These are phyloP conservation scores for Oostethus manadensis DNA, from an alignment of 2,113 vertebrate genomes.

Conservation along the genomic window DNA sequence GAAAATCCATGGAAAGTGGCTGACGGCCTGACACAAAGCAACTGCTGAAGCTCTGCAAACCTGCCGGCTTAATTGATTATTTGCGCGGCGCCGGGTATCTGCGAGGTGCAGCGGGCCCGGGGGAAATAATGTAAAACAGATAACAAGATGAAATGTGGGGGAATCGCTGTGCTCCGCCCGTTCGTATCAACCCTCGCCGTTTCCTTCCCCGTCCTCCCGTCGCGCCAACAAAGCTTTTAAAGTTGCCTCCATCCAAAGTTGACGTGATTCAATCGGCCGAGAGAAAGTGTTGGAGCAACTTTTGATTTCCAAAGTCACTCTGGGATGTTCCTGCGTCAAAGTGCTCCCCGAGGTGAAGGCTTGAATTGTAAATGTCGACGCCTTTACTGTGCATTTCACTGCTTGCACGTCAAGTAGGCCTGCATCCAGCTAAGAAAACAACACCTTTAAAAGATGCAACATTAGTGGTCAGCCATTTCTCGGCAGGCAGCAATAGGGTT, in stretches of 20 bases:
- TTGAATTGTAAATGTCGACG: not conserved
- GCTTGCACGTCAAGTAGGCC: not conserved
- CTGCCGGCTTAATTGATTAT: conserved; percentile 79
- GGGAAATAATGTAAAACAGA: conserved; percentile 86
- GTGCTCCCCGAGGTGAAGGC: not conserved
- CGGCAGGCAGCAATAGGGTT: no score
- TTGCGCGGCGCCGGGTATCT: conserved; percentile 73
- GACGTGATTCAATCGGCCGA: conserved; percentile 6
- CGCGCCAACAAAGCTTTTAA: conserved; percentile 7
- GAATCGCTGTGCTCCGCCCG: conserved; percentile 72
- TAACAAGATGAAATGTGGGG: conserved; percentile 80
- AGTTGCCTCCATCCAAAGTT: conserved; percentile 64
- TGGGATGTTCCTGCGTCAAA: not conserved
- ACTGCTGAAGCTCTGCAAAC: conserved; percentile 69
- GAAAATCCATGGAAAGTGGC: conserved; percentile 65
- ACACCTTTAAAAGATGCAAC: no score
- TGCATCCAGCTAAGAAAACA: no score
- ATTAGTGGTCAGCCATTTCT: no score
- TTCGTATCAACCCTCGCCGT: conserved; percentile 76
- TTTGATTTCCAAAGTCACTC: conserved; percentile 4
- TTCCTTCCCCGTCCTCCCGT: conserved; percentile 21
- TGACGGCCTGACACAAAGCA: conserved; percentile 63
- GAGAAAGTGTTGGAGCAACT: not conserved
- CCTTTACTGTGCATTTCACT: conserved; percentile 11
- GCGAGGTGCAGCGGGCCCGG: conserved; percentile 67